Conservation (phyloP, 2,888 invertebrate species). For the Loripinus fragilis region DNA sequence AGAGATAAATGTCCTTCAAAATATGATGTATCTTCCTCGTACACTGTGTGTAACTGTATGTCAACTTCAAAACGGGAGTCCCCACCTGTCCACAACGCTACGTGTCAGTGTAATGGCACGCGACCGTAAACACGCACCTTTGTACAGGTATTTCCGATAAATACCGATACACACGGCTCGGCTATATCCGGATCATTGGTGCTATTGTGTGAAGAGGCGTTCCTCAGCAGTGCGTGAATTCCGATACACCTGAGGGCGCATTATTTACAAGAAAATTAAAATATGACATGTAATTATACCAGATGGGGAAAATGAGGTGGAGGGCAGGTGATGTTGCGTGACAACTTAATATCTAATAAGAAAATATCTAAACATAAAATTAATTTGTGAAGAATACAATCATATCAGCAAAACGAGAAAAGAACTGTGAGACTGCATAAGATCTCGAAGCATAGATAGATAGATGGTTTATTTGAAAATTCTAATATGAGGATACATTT, state of each 20-base stretch:
- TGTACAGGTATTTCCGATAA: not conserved
- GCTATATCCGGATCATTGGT: constrained; percentile 7
- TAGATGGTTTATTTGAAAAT: too few species aligned
- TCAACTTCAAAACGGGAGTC: not conserved
- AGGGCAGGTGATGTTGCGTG: constrained; percentile 9
- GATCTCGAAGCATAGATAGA: too few species aligned
- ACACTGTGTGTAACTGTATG: not conserved
- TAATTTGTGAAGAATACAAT: too few species aligned
- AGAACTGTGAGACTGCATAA: too few species aligned
- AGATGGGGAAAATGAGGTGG: not conserved
- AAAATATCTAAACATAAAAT: too few species aligned
- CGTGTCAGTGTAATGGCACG: constrained; percentile 60
- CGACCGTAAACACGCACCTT: constrained; percentile 40
- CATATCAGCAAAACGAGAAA: too few species aligned
- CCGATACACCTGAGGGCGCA: constrained; percentile 35
- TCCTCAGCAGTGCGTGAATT: constrained; percentile 26
- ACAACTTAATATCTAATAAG: constrained; percentile 4
- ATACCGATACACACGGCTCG: constrained; percentile 16
- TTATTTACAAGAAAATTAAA: constrained; percentile 29
- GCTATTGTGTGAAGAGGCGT: not conserved
- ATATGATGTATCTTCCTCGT: not conserved
- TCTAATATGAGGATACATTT: too few species aligned
- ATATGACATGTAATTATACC: constrained; percentile 12
- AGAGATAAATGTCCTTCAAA: constrained; percentile 7
- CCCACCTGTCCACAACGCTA: constrained; percentile 52